Percentiles rank a stretch among this genome's conserved stretches.
Conservation (phyloP, 2,888 invertebrate genomes). For the Camponotus fellah region DNA sequence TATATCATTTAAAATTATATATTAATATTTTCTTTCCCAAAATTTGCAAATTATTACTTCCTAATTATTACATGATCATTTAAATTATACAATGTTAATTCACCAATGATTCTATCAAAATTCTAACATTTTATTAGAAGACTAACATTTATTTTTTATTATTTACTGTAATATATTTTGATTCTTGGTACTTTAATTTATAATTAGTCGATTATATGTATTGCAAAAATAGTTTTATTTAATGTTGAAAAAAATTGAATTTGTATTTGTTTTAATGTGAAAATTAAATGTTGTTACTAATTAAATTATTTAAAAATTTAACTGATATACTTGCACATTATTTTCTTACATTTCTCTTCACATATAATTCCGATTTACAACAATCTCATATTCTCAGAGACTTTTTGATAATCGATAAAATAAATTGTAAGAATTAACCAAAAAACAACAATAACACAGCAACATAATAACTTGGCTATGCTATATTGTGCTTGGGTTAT, state of each 20-base stretch:
- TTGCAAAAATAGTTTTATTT: conserved; percentile 2
- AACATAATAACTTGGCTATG: not conserved
- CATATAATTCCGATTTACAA: not conserved
- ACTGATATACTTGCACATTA: not conserved
- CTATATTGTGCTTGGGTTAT: not conserved
- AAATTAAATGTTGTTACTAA: too few species aligned
- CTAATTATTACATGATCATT: not conserved
- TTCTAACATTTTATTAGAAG: not conserved
- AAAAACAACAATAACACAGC: not conserved
- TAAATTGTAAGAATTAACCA: conserved; percentile 18
- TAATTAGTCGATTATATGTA: not conserved
- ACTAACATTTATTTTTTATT: not conserved
- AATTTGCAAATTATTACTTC: not conserved
- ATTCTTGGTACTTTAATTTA: not conserved
- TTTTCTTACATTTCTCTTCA: not conserved
- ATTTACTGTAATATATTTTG: not conserved
- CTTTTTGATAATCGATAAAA: not conserved
- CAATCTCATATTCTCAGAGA: not conserved
- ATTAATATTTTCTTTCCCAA: not conserved
- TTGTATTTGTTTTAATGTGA: too few species aligned
- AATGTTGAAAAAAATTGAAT: not conserved
- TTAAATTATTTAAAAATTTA: not conserved
- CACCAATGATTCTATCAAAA: not conserved
- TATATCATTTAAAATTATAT: not conserved
- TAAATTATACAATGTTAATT: conserved; percentile 7